Evolutionary conservation across 2,797 vertebrate genomes (phyloP).

Genomic region (Typhlichthys subterraneus): DNA sequence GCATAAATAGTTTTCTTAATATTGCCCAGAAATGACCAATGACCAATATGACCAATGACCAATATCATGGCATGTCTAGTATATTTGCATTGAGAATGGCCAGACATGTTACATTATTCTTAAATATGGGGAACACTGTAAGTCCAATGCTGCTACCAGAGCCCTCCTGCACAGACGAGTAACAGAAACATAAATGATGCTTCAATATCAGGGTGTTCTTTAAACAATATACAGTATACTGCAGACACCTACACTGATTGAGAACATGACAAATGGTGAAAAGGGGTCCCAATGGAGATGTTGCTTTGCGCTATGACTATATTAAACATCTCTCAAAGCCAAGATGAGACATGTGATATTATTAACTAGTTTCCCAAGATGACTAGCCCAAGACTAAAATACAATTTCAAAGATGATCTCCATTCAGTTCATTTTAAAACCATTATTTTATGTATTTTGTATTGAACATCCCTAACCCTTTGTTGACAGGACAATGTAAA

Average conservation of each 20-base stretch:
- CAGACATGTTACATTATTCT: too few relatives aligned
- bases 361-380: not conserved
- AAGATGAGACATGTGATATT: slow-evolving; percentile 15
- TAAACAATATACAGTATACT: slow-evolving; percentile 46
- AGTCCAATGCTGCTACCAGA: slow-evolving; percentile 21
- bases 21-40: too few relatives aligned
- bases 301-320: slow-evolving; percentile 49
- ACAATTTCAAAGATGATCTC: too few relatives aligned
- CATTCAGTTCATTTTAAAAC: not conserved
- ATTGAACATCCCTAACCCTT: too few relatives aligned
- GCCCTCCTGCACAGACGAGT: slow-evolving; percentile 29
- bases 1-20: too few relatives aligned
- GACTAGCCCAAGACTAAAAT: too few relatives aligned
- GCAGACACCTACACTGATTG: slow-evolving; percentile 53
- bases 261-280: slow-evolving; percentile 58
- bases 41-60: too few relatives aligned
- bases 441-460: not conserved
- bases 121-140: not conserved
- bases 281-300: slow-evolving; percentile 44
- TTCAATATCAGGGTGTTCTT: slow-evolving; percentile 30
- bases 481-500: too few relatives aligned
- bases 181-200: slow-evolving; percentile 45
- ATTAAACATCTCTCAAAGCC: slow-evolving; percentile 54
- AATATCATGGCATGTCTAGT: too few relatives aligned
- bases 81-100: too few relatives aligned